Conservation (phyloP, 2,113 vertebrate genomes). For the Campylorhamphus procurvoides region DNA sequence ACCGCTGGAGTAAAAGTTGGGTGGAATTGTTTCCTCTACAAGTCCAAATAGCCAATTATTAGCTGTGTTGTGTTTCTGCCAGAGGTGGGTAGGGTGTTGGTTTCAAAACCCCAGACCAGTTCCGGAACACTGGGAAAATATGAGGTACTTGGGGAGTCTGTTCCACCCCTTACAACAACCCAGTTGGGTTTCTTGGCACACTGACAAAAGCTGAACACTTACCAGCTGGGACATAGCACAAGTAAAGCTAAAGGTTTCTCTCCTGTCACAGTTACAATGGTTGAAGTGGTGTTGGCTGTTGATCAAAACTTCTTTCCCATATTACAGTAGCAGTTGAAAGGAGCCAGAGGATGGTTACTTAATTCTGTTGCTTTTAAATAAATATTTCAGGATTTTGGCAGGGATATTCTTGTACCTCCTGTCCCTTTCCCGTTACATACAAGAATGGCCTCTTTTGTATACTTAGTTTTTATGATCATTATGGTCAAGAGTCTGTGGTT, state of each 20-base stretch:
- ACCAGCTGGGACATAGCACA: not conserved
- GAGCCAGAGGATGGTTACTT: not conserved
- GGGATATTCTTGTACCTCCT: not conserved
- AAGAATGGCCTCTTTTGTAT: not conserved
- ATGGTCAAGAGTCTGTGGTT: not conserved
- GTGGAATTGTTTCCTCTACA: not conserved
- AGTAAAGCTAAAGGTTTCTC: not conserved
- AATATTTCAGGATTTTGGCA: not conserved
- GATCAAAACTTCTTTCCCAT: not conserved
- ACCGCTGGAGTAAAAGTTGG: not conserved
- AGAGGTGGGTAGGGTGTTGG: not conserved
- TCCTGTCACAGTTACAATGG: not conserved
- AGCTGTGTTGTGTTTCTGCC: not conserved
- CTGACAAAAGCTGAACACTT: not conserved
- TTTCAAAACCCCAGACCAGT: not conserved
- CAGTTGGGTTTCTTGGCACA: not conserved
- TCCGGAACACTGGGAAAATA: not conserved
- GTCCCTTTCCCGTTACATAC: not conserved
- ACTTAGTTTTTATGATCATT: not conserved
- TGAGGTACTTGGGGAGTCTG: not conserved
- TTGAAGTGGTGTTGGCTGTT: not conserved
- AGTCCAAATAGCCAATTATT: not conserved
- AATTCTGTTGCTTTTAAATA: not conserved
- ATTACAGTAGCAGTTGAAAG: not conserved
- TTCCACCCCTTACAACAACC: rapidly evolving